Percentiles rank a stretch among this genome's conserved stretches.
Conservation (phyloP, 2,888 invertebrate species). For the Pilophorus perplexus region DNA sequence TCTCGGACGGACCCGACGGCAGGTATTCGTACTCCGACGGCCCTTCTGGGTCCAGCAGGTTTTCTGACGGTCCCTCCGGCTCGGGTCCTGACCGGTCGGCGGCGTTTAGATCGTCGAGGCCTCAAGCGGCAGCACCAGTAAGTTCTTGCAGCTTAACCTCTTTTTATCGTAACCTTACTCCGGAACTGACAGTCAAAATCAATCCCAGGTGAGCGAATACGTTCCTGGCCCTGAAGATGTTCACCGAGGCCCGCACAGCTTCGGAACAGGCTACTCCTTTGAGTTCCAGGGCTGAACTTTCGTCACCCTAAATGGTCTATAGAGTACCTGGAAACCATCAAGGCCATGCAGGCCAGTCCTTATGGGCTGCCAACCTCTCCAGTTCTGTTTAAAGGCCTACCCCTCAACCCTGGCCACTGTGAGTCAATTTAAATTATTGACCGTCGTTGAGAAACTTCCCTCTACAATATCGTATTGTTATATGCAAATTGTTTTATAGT, state of each 20-base stretch:
- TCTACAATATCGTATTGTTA: too few species aligned
- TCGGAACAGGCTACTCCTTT: conserved; percentile 64
- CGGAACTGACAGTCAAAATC: not conserved
- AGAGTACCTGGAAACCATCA: too few species aligned
- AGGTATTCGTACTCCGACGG: too few species aligned
- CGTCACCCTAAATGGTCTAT: too few species aligned
- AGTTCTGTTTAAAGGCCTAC: too few species aligned
- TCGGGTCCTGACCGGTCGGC: conserved; percentile 16
- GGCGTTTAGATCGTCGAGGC: conserved; percentile 32
- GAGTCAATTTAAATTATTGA: too few species aligned
- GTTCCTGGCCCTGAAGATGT: conserved; percentile 50
- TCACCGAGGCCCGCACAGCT: conserved; percentile 58
- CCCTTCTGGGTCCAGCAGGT: too few species aligned
- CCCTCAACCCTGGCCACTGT: too few species aligned
- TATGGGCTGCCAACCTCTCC: too few species aligned
- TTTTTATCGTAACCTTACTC: not conserved
- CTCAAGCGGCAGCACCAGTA: conserved; percentile 16
- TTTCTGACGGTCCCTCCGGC: conserved; percentile 21
- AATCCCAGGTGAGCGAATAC: conserved; percentile 48
- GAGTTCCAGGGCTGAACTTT: conserved; percentile 53
- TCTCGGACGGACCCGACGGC: not conserved
- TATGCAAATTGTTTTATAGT: too few species aligned
- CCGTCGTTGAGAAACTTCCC: too few species aligned
- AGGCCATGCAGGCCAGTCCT: too few species aligned
- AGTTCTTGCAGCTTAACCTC: not conserved